Evolutionary conservation across 2,113 vertebrate species (phyloP).

Genomic region (Arvicanthis niloticus): DNA sequence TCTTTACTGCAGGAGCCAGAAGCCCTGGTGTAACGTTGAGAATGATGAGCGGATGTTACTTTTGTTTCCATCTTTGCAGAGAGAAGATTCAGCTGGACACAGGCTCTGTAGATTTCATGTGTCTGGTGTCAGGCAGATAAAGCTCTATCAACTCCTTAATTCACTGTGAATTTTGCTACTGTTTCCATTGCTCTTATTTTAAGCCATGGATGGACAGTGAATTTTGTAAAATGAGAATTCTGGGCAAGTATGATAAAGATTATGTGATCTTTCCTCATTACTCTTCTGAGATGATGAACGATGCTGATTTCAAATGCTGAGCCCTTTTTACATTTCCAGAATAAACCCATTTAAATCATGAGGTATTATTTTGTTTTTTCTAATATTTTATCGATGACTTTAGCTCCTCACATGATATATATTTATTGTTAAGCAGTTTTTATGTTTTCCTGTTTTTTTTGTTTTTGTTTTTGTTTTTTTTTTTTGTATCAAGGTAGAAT

Average conservation of each 20-base stretch:
- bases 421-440: constrained; percentile 2
- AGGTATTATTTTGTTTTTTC: constrained; percentile 43
- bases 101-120: neutral
- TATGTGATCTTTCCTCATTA: constrained; percentile 21
- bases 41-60: neutral
- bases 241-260: neutral
- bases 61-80: neutral
- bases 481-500: neutral
- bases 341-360: constrained; percentile 21
- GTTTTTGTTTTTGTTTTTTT: neutral
- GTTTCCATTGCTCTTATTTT: neutral
- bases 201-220: constrained; percentile 1
- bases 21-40: neutral
- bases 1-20: neutral
- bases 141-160: neutral
- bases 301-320: neutral
- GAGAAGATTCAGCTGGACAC: neutral
- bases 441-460: neutral
- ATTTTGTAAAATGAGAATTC: constrained; percentile 1
- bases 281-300: constrained; percentile 15
- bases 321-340: constrained; percentile 7
- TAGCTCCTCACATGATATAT: neutral
- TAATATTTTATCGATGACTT: constrained; percentile 48
- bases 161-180: neutral
- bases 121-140: neutral